Evolutionary conservation across 2,888 invertebrate species (phyloP).

Genomic region (Anaspis maculata): DNA sequence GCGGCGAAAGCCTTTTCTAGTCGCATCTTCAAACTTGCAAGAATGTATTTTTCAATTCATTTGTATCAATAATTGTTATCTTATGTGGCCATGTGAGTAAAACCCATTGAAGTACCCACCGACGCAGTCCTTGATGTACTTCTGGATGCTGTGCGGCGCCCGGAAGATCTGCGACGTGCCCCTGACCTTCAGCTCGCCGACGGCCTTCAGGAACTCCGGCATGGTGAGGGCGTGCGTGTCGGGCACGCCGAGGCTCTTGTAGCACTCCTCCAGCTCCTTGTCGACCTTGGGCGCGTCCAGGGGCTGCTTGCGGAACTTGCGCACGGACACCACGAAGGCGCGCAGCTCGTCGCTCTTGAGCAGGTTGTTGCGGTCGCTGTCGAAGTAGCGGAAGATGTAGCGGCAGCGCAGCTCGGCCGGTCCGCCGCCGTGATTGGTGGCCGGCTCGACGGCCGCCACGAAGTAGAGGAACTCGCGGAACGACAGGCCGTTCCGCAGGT

Average conservation of each 20-base stretch:
- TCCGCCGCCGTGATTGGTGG: conserved; percentile 54
- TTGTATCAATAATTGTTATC: too few species aligned
- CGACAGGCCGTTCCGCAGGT: conserved; percentile 45
- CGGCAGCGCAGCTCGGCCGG: conserved; percentile 60
- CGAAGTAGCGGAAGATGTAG: conserved; percentile 58
- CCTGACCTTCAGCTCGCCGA: conserved; percentile 56
- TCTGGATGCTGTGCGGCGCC: conserved; percentile 42
- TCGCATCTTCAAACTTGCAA: too few species aligned
- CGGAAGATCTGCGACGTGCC: conserved; percentile 60
- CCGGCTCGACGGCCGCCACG: conserved; percentile 56
- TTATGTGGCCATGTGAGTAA: too few species aligned
- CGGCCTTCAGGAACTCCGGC: conserved; percentile 50
- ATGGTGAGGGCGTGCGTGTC: conserved; percentile 36
- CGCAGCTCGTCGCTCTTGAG: conserved; percentile 53
- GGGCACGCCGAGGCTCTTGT: conserved; percentile 24
- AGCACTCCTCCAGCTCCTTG: conserved; percentile 44
- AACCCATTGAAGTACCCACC: background rate
- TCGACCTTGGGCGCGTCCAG: conserved; percentile 48
- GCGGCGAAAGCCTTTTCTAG: too few species aligned
- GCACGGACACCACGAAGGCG: conserved; percentile 48
- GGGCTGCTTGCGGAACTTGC: conserved; percentile 46
- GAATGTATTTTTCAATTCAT: too few species aligned
- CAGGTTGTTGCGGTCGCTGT: conserved; percentile 46
- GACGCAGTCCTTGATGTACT: conserved; percentile 23
- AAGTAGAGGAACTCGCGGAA: conserved; percentile 53